Conservation (phyloP, 2,797 vertebrate species). For the Etheostoma nigrum region DNA sequence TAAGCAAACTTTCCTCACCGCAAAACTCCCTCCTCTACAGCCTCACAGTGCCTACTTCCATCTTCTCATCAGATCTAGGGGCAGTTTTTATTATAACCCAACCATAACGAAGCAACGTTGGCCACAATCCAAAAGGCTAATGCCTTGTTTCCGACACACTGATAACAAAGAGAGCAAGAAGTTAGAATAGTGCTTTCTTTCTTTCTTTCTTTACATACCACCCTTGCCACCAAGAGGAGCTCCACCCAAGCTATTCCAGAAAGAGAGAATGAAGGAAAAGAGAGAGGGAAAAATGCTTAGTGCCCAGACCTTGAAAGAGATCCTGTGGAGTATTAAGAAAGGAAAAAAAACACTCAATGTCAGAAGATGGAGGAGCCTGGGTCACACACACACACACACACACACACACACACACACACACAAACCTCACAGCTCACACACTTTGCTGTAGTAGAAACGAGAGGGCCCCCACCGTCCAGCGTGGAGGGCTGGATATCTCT, state of each 20-base stretch:
- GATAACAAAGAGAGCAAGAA: constrained; percentile 58
- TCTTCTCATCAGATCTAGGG: constrained; percentile 71
- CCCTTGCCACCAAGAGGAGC: constrained; percentile 48
- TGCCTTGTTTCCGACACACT: constrained; percentile 66
- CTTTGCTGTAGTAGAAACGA: constrained; percentile 47
- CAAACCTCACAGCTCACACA: constrained; percentile 19
- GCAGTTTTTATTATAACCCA: constrained; percentile 66
- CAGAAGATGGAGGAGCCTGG: constrained; percentile 60
- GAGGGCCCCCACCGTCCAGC: constrained; percentile 60
- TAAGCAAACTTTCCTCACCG: constrained; percentile 81
- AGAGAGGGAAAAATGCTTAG: constrained; percentile 41
- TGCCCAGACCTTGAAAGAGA: constrained; percentile 69
- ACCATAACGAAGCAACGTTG: constrained; percentile 58
- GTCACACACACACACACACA: constrained; percentile 15
- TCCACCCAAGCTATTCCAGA: constrained; percentile 56
- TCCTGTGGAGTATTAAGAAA: constrained; percentile 65
- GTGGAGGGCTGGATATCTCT: constrained; percentile 73
- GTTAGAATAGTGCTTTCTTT: constrained; percentile 7
- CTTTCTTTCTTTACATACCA: constrained; percentile 40
- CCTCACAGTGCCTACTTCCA: constrained; percentile 55
- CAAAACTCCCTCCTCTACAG: constrained; percentile 60
- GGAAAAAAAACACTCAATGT: constrained; percentile 38
- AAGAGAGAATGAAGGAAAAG: constrained; percentile 44
- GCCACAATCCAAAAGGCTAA: constrained; percentile 64
- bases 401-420: constrained; percentile 14